Evolutionary conservation across 2,113 vertebrate species (phyloP).

Genomic region (Egretta garzetta): DNA sequence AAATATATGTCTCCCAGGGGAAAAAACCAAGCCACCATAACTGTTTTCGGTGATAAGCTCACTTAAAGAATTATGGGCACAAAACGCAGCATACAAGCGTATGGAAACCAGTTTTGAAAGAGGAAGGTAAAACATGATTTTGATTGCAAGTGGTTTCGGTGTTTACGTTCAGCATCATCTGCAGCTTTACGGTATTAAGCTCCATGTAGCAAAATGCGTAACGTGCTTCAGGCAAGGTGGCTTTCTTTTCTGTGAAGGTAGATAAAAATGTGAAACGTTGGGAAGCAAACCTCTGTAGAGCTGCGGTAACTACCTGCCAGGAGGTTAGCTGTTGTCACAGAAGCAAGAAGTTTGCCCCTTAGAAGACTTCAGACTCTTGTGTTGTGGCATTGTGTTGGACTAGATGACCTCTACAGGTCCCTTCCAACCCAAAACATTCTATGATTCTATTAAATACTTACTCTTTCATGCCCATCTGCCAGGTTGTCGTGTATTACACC

Average conservation of each 20-base stretch:
- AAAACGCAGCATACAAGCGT: neutral
- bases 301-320: neutral
- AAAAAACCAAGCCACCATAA: neutral
- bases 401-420: too few relatives aligned
- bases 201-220: accelerated
- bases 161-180: neutral
- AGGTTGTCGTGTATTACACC: neutral
- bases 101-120: neutral
- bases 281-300: neutral
- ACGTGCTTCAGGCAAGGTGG: accelerated
- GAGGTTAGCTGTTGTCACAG: neutral
- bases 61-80: neutral
- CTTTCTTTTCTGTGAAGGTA: neutral
- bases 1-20: neutral
- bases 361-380: neutral
- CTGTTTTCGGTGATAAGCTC: neutral
- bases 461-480: neutral
- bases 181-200: neutral
- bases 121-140: neutral
- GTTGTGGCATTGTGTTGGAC: neutral
- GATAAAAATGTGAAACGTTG: accelerated
- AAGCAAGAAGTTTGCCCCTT: conserved; percentile 1
- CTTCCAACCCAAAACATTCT: too few relatives aligned
- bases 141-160: neutral
- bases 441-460: neutral